Evolutionary conservation across 2,113 vertebrate species (phyloP).

Genomic region (Semicossyphus pulcher): DNA sequence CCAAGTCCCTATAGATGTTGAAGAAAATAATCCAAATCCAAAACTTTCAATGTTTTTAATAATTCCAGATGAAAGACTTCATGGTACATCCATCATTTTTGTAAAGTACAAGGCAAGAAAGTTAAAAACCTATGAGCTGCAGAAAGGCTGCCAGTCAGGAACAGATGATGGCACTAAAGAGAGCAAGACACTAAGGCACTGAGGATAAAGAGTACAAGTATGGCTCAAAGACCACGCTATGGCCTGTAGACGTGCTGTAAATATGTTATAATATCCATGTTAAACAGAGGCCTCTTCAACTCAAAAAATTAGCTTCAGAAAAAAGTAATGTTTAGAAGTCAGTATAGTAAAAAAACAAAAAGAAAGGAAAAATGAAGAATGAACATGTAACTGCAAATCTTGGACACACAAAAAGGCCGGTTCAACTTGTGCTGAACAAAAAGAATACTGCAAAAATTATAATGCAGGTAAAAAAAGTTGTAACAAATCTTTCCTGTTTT

Average conservation of each 20-base stretch:
- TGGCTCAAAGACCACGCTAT: slow-evolving; percentile 11
- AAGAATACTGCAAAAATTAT: neutral
- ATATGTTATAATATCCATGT: slow-evolving; percentile 42
- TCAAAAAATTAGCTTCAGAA: slow-evolving; percentile 10
- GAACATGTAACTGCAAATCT: slow-evolving; percentile 33
- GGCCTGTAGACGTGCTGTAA: slow-evolving; percentile 67
- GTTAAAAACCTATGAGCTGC: slow-evolving; percentile 24
- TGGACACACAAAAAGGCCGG: slow-evolving; percentile 17
- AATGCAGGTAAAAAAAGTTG: slow-evolving; percentile 1
- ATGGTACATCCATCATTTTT: slow-evolving; percentile 42
- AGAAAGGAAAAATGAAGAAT: slow-evolving; percentile 33
- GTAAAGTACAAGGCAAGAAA: slow-evolving; percentile 50
- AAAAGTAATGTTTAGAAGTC: slow-evolving; percentile 5
- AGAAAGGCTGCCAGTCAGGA: slow-evolving; percentile 6
- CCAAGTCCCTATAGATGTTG: neutral
- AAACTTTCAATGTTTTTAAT: slow-evolving; percentile 51
- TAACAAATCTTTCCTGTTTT: slow-evolving; percentile 14
- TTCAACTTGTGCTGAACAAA: slow-evolving; percentile 19
- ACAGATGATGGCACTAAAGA: slow-evolving; percentile 25
- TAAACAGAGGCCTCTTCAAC: slow-evolving; percentile 32
- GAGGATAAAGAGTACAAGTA: slow-evolving; percentile 19
- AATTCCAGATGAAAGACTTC: slow-evolving; percentile 57
- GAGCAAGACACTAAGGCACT: slow-evolving; percentile 50
- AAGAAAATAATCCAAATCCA: neutral
- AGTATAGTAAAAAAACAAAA: slow-evolving; percentile 24